A percentile compares a stretch with the other conserved stretches of the same genome.
Evolutionary conservation across 2,797 vertebrate genomes (phyloP).

Genomic region (Sebastes trivittatus): DNA sequence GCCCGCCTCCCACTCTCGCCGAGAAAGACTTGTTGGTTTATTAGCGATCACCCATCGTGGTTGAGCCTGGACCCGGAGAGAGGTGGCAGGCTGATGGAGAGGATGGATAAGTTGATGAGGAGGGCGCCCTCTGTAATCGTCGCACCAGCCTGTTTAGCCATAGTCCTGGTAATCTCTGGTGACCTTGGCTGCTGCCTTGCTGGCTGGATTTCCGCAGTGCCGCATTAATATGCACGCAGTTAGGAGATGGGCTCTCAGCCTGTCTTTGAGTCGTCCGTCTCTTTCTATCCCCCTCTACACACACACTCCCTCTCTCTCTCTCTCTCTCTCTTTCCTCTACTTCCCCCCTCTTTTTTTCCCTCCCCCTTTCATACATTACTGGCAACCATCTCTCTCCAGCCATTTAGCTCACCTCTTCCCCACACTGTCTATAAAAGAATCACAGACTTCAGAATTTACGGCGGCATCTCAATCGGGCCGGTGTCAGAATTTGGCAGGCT

Average conservation of each 20-base stretch:
- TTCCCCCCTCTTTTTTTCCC: neutral
- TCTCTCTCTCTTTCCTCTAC: neutral
- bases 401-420: conserved; percentile 60
- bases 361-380: conserved; percentile 46
- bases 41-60: conserved; percentile 37
- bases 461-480: conserved; percentile 57
- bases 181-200: conserved; percentile 73
- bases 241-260: conserved; percentile 54
- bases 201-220: conserved; percentile 65
- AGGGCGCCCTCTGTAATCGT: conserved; percentile 40
- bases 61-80: neutral
- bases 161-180: conserved; percentile 74
- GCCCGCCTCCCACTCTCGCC: conserved; percentile 39
- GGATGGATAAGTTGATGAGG: conserved; percentile 22
- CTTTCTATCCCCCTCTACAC: neutral
- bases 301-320: neutral
- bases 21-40: conserved; percentile 52
- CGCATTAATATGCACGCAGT: conserved; percentile 63
- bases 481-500: conserved; percentile 69
- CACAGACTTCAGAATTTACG: conserved; percentile 66
- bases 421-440: conserved; percentile 70
- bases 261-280: conserved; percentile 43
- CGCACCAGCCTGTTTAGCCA: conserved; percentile 65
- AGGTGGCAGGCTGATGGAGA: neutral
- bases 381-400: conserved; percentile 49